Base-by-base conservation (phyloP, 2,113 vertebrate genomes). In the Xiphophorus maculatus region DNA sequence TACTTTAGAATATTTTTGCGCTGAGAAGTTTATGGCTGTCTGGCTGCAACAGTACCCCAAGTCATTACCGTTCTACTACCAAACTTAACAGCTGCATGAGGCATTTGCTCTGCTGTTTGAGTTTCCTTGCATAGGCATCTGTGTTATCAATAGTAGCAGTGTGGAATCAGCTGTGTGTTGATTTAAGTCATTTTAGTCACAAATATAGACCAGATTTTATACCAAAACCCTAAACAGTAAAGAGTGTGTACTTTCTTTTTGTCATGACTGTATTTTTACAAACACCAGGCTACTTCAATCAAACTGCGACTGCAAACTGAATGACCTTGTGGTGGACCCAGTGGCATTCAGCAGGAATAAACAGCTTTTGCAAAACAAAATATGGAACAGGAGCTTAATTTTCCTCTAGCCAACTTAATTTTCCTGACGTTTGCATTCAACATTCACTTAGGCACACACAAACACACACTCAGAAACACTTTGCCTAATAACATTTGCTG, bases 401-500 rank as follows among this genome's bases (percentile, higher is more conserved):
- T 71, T 35, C 37, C 30, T 76, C 35, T 61, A 9, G 17, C 51
- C 73, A 84, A 70, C 81, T 76, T 14, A 37, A 28, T 69, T 76
- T 62, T 77, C 6, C 22, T n/a, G 54, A 76, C 81, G 74, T 84
- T 73, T 77, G 74, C 71, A 74, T 44, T 66, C 51, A 61, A 71
- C 66, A 75, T 60, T 65, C 64, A 71, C 35, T 37, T 29, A 25
- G 22, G 9, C 51, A 48, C 68, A 69, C 75, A 48, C 64, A 71
- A 72, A 72, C 73, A 76, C 62, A 74, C 77, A 74, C 73, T n/a
- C 30, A 27, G 22, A 79, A 71, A 88, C 87, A 88, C 88, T 91
- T 76, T 83, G 62, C 80, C 73, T 89, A 89, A 91, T 91, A 81
- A 85, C 86, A 87, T 83, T 40, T 60, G 71, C 77, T 61, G 84